Evolutionary conservation across 1,140 invertebrate genomes (phyloP), one percentile per base, ranked within the genome.

Genomic region (Temnothorax nylanderi): DNA sequence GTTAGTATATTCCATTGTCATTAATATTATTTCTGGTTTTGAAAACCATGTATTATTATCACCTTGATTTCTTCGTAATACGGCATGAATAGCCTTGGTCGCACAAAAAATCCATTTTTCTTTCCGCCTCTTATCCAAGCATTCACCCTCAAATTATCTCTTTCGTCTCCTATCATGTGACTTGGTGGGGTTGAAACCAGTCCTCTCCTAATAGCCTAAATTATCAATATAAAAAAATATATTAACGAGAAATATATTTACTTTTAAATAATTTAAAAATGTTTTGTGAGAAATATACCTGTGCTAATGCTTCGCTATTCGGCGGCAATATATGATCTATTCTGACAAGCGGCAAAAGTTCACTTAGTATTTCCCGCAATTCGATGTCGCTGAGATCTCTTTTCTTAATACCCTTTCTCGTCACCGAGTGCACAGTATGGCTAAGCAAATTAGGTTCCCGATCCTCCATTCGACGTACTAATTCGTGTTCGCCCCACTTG

Each of bases 61-160:
- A 98, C 97, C 96, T 99, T 99, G 1, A 98, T 97, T 96, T 99
- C 98, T 93, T 99, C 98, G 91, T 98, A 98, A 94, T 99, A 99
- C 18, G 98, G 98, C 96, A 98, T 97, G 94, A 99, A 99, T 47
- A 99, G 96, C 34, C 99, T 96, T 64, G 98, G 98, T 89, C 98
- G 97, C 0, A 98, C 97, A 95, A 97, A 98, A 41, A 98, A 95
- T 62, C 98, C 98, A 92, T 97, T 97, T 92, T 97, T 97, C 67
- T 97, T 97, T 16, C 97, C 96, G 34, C 97, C 96, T 60, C 97
- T 96, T 89, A 98, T 97, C 98, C 98, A 99, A 41, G 98, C 98
- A 92, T 98, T 98, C n/a, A 97, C 96, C 75, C 97, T 95, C 34
- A 97, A 95, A 93, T 97, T 97, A 89, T 97, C 96, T 26, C 96